Evolutionary conservation across 1,140 invertebrate species (phyloP), one percentile per base, ranked within the genome.

Genomic region (Octopus sinensis): DNA sequence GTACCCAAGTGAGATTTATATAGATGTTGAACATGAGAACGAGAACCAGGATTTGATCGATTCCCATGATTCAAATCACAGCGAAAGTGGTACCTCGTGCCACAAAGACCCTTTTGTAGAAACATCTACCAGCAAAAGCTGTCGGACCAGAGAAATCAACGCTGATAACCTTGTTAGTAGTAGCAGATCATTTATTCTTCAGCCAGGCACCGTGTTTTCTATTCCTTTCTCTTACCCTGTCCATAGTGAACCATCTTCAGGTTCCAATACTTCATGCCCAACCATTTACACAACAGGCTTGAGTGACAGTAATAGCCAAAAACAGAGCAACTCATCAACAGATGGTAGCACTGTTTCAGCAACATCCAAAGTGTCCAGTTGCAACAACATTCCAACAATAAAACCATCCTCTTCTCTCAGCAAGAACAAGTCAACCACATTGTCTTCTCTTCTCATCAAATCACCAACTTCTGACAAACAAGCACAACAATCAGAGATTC

Each of bases 161-260:
- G 30, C 30, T 43, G 30, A 43, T 43, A 73, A 73, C 13, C 17
- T 73, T 13, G 30, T 17, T 73, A 23, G 68, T 43, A 77, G 52
- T 13, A 77, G 76, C 23, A 54, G 81, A 75, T 80, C 82, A 73
- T 54, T 86, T 77, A 83, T 86, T 12, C 75, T 87, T 2, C 78
- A 84, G 13, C 85, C 86, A 79, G 83, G 86, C 12, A 78, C 84
- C 62, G 54, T 84, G 43, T 85, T 85, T 79, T 85, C 86, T 10
- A 85, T 87, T 77, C 86, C 86, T 10, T 79, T 87, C 76, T 76
- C 83, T n/a, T 87, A 86, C 79, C 79, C 81, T n/a, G 54, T 84
- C 51, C 79, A 30, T 17, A 17, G 52, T 56, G 10, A 56, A 9
- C 9, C 79, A 68, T 23, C n/a, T 30, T 68, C 79, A 51, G 54